Percentiles rank a stretch among this genome's conserved stretches.
These are phyloP conservation scores for Electrophaes corylata DNA, from an alignment of 2,888 invertebrate species.

Conservation along the genomic window DNA sequence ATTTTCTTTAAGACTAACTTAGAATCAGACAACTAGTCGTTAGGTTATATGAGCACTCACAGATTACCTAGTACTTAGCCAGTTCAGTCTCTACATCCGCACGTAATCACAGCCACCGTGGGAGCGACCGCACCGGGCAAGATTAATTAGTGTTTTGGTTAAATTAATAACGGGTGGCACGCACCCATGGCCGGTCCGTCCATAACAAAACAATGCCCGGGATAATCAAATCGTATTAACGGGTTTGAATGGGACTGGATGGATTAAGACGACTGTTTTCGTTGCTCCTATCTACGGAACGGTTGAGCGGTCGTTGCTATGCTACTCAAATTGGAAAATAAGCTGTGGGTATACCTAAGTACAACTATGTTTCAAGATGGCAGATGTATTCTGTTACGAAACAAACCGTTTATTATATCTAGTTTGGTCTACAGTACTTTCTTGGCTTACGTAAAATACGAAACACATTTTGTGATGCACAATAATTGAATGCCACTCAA, in stretches of 20 bases:
- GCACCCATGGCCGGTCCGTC: constrained; percentile 55
- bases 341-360: not conserved
- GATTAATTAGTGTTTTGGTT: constrained; percentile 79
- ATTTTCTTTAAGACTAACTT: too few species aligned
- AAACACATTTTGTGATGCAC: not conserved
- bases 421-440: not conserved
- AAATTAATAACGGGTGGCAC: constrained; percentile 77
- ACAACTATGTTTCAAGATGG: constrained; percentile 6
- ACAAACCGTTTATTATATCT: not conserved
- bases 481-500: constrained; percentile 11
- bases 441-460: not conserved
- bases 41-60: constrained; percentile 11
- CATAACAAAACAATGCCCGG: constrained; percentile 50
- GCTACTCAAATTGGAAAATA: constrained; percentile 1
- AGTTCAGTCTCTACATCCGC: constrained; percentile 49
- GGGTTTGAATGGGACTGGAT: constrained; percentile 47
- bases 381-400: constrained; percentile 1
- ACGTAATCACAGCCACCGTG: constrained; percentile 56
- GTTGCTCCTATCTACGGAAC: constrained; percentile 31
- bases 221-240: constrained; percentile 60
- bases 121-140: constrained; percentile 72
- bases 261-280: constrained; percentile 43
- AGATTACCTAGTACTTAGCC: constrained; percentile 36
- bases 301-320: not conserved
- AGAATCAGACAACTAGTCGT: not conserved